Evolutionary conservation across 1,140 invertebrate genomes (phyloP), one percentile per base, ranked within the genome.

Genomic region (Brachionus rotundiformis): DNA sequence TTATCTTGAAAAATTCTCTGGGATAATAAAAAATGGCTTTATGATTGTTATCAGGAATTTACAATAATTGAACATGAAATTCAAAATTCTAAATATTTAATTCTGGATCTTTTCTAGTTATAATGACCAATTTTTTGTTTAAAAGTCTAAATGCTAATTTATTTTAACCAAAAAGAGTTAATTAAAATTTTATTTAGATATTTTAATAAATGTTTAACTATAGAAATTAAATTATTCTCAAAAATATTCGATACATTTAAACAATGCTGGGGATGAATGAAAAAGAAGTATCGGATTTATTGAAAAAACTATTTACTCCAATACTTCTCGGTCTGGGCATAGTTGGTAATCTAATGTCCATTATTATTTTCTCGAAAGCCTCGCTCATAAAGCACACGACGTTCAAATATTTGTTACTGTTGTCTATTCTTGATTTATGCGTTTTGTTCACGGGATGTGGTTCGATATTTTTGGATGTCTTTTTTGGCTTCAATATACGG

Each of bases 241-340:
- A 19, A 54, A 7, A 5, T 19, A 54, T 54, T 54, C 19, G 47
- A 54, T 54, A 54, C 47, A 54, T 54, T 23, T 3, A 54, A 54
- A 54, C 1, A 8, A 63, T 29, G 29, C n/a, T 33, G 13, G 23
- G 5, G 5, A 25, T 68, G 63, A 44, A 23, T 10, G 68, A 73
- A 73, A 73, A 73, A 44, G 68, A 73, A 44, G 68, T 73, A 73
- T 73, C 68, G 19, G 68, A 79, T 59, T 33, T 79, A 49, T 31
- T 79, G 11, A 54, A 63, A 39, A 79, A 59, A 41, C 6, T 79
- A 10, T 79, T 79, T 49, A 79, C 76, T 8, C 76, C 76, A 16
- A 29, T 39, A n/a, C 7, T 79, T 8, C 33, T 79, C 8, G 8
- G 31, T 7, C 33, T 79, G 8, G 76, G 76, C 16, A 6, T 79